A percentile compares a stretch with the other conserved stretches of the same genome.
Conservation (phyloP, 2,113 vertebrate species). For the Muntiacus muntjak region DNA sequence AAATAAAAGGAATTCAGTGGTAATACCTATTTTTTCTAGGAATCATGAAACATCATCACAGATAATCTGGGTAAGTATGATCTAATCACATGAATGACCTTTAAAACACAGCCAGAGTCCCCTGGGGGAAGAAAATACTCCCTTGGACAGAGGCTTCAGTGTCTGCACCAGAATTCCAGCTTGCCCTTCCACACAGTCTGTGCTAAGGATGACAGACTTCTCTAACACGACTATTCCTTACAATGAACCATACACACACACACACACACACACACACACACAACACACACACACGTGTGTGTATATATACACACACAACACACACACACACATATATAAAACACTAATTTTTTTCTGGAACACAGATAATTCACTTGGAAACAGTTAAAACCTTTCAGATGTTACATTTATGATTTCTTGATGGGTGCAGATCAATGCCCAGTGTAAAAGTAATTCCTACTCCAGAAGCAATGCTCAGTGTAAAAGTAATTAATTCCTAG, state of each 20-base stretch:
- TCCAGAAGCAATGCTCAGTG: not conserved
- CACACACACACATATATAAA: not conserved
- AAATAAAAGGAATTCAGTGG: not conserved
- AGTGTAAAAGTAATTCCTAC: not conserved
- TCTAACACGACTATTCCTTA: not conserved
- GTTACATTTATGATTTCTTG: not conserved
- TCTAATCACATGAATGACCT: not conserved
- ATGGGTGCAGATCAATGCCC: not conserved
- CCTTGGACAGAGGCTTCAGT: not conserved
- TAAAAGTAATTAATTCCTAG: not conserved
- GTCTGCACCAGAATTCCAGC: not conserved
- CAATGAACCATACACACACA: accelerated
- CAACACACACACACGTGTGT: accelerated
- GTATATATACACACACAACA: not conserved
- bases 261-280: not conserved
- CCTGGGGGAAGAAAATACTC: not conserved
- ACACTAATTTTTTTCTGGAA: not conserved
- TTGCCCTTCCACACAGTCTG: not conserved
- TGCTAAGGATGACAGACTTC: not conserved
- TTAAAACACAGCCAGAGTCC: not conserved
- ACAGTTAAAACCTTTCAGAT: not conserved
- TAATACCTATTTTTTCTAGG: not conserved
- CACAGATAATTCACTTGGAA: not conserved
- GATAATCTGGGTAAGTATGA: not conserved
- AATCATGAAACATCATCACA: not conserved